phyloP scores from a whole-genome alignment of 2,888 invertebrate genomes.

The Pterostichus madidus region DNA sequence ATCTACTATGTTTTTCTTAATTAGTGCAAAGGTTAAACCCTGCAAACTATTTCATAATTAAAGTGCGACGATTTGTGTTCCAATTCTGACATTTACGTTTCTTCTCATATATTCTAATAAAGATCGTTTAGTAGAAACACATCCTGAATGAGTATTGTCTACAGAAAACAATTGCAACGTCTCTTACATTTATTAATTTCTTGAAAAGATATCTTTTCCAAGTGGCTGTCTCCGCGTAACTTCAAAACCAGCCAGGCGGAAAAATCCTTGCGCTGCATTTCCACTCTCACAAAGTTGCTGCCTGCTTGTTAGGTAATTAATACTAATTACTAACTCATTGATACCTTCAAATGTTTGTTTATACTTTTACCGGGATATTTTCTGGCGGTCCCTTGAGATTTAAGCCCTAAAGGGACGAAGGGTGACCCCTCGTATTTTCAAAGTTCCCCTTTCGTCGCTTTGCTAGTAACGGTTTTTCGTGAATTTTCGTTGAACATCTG shows the following conservation, averaged over 20 bases:
- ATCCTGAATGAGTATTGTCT: constrained; percentile 61
- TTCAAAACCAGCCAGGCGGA: background rate
- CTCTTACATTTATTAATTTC: constrained; percentile 66
- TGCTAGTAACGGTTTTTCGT: constrained; percentile 60
- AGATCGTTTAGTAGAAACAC: constrained; percentile 62
- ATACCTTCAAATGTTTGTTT: constrained; percentile 23
- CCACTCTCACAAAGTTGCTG: background rate
- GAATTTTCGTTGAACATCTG: constrained; percentile 62
- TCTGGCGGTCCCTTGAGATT: constrained; percentile 26
- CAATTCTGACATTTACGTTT: background rate
- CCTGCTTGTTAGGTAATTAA: constrained; percentile 2
- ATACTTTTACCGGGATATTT: constrained; percentile 12
- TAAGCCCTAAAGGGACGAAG: constrained; percentile 18
- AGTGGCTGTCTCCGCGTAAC: constrained; percentile 21
- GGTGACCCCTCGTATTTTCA: constrained; percentile 18
- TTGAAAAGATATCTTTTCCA: constrained; percentile 60
- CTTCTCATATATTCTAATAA: constrained; percentile 49
- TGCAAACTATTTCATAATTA: background rate
- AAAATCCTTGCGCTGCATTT: background rate
- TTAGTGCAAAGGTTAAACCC: too few relatives aligned
- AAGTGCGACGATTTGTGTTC: background rate
- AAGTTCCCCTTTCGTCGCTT: constrained; percentile 9
- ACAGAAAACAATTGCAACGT: constrained; percentile 48
- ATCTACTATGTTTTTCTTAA: too few relatives aligned
- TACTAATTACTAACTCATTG: constrained; percentile 23